Evolutionary conservation across 2,113 vertebrate species (phyloP).

Genomic region (Gambusia holbrooki): DNA sequence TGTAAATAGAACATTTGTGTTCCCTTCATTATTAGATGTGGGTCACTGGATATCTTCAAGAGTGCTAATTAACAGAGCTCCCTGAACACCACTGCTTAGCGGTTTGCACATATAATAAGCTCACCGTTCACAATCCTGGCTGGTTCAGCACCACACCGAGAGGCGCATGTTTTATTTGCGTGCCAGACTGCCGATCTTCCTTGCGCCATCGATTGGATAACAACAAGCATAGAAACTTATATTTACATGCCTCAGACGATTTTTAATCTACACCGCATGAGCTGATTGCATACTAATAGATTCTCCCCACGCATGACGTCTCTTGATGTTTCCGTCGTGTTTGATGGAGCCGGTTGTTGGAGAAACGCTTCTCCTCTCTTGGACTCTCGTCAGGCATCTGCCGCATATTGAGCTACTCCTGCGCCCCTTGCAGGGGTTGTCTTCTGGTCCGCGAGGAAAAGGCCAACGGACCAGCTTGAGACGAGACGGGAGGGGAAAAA

Average conservation of each 20-base stretch:
- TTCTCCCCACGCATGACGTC: neutral
- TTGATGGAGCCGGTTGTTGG: constrained; percentile 9
- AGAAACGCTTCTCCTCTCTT: neutral
- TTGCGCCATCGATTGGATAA: constrained; percentile 16
- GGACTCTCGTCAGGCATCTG: constrained; percentile 29
- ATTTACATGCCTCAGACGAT: constrained; percentile 16
- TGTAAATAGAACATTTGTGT: constrained; percentile 76
- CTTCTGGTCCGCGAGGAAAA: constrained; percentile 50
- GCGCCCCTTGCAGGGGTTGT: constrained; percentile 54
- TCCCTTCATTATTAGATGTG: constrained; percentile 78
- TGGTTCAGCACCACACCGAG: constrained; percentile 36
- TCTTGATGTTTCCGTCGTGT: neutral
- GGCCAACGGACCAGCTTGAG: constrained; percentile 62
- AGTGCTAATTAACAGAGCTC: constrained; percentile 73
- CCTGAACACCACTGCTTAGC: constrained; percentile 53
- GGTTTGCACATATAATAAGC: constrained; percentile 41
- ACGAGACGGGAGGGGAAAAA: constrained; percentile 14
- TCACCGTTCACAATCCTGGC: constrained; percentile 34
- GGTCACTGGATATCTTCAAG: constrained; percentile 75
- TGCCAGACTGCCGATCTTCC: constrained; percentile 11
- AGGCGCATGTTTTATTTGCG: constrained; percentile 24
- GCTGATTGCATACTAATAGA: constrained; percentile 21
- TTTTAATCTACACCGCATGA: constrained; percentile 6
- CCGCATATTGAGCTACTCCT: constrained; percentile 23
- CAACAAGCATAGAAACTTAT: constrained; percentile 16